phyloP scores from a whole-genome alignment of 1,140 invertebrate genomes.

The Micrasema minimum region DNA sequence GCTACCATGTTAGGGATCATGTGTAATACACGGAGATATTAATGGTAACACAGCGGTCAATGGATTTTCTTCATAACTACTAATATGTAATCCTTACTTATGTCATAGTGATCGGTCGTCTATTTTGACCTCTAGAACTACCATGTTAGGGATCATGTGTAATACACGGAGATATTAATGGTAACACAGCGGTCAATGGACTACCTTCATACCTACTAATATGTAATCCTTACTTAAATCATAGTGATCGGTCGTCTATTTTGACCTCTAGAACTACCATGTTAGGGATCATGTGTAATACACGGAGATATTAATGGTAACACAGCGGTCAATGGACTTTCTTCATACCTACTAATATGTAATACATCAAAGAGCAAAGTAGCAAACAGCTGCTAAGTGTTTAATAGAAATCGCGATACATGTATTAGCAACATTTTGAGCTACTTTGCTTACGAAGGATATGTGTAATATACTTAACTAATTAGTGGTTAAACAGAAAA shows the following conservation, averaged over 20 bases:
- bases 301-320: too few relatives aligned
- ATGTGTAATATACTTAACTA: too few relatives aligned
- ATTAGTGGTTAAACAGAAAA: too few relatives aligned
- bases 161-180: too few relatives aligned
- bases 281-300: background rate
- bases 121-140: constrained; percentile 13
- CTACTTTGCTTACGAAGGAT: too few relatives aligned
- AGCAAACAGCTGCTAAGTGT: background rate
- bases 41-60: too few relatives aligned
- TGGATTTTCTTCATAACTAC: too few relatives aligned
- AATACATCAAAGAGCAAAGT: background rate
- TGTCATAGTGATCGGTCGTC: constrained; percentile 13
- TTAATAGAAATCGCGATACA: background rate
- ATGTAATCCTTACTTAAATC: background rate
- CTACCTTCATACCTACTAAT: too few relatives aligned
- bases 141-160: background rate
- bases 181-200: too few relatives aligned
- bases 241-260: constrained; percentile 6
- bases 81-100: too few relatives aligned
- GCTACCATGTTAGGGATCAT: background rate
- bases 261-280: constrained; percentile 7
- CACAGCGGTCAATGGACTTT: constrained; percentile 25
- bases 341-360: background rate
- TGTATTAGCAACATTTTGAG: too few relatives aligned
- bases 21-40: too few relatives aligned